Base-by-base conservation (phyloP, 37 sponge, comb jelly and placozoan species). In the Beroe ovata region DNA sequence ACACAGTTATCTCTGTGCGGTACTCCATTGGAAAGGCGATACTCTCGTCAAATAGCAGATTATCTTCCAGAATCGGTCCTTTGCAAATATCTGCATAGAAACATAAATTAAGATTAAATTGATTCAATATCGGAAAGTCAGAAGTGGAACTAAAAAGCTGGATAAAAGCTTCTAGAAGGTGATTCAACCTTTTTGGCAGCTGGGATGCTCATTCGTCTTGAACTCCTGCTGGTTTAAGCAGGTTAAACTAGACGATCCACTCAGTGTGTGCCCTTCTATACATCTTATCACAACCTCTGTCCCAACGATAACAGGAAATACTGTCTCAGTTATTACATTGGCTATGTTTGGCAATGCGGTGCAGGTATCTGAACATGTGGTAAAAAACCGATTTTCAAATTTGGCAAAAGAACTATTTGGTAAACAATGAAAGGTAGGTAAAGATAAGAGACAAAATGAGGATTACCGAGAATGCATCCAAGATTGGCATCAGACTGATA, bases 241-340 rank as follows among this genome's bases (percentile, higher is more conserved):
- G 35, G 69, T 66, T 18, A 66, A 11, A 8, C 8, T 32, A 3
- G 32, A 2, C 1, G 16, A 14, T 1, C 69, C 69, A 2, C 16
- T 1, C 16, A 66, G 18, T 1, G 36, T 32, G 35, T 66, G 16
- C 2, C 69, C 69, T 3, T 26, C 35, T 23, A n/a, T 4, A 62
- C 63, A 62, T 3, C 63, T 21, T 62, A 62, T 25, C 20, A 4
- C 63, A 8, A 62, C 63, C 21, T 28, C 63, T n/a, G 63, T 62
- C 20, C 63, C 63, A 3, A 62, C 63, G 6, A 62, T 62, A 62
- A 62, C 63, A 25, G 63, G 63, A 25, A 62, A 62, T 14, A 23
- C 20, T 21, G 63, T 20, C 23, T 14, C 29, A 23, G 63, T 62
- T 4, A 21, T 62, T 6, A 62, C 29, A 23, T 62, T 21, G 23